These are phyloP conservation scores for Tetranychus truncatus DNA, from an alignment of 2,888 invertebrate genomes.

Conservation along the genomic window DNA sequence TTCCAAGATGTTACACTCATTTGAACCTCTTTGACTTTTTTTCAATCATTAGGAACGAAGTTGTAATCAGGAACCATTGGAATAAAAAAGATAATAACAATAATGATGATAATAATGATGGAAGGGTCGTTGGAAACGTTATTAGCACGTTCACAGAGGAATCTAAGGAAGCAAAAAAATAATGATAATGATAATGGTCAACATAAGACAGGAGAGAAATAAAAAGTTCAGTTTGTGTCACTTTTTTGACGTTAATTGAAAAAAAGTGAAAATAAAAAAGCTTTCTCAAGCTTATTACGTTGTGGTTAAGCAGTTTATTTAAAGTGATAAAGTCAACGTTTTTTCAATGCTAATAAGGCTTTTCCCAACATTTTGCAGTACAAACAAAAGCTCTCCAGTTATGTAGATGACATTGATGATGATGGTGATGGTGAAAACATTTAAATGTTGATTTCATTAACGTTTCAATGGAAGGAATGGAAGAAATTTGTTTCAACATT, in stretches of 20 bases:
- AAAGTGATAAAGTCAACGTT: not conserved
- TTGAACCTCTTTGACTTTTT: not conserved
- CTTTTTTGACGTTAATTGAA: slow-evolving; percentile 1
- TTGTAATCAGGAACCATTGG: not conserved
- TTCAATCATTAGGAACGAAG: not conserved
- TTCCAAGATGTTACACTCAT: not conserved
- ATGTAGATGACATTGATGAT: too few relatives aligned
- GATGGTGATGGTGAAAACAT: too few relatives aligned
- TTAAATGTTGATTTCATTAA: too few relatives aligned
- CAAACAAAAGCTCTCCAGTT: too few relatives aligned
- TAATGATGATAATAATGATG: not conserved
- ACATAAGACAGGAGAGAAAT: not conserved
- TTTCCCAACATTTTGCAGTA: not conserved
- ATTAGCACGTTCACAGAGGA: not conserved
- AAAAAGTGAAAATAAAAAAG: not conserved
- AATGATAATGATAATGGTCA: not conserved
- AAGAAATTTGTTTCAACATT: too few relatives aligned
- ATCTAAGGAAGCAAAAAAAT: not conserved
- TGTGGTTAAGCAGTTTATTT: not conserved
- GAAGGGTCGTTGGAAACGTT: not conserved
- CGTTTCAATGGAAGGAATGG: too few relatives aligned
- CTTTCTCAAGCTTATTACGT: not conserved
- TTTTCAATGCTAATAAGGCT: not conserved
- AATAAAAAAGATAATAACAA: not conserved
- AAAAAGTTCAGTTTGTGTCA: not conserved